Evolutionary conservation across 2,113 vertebrate species (phyloP), one percentile per base, ranked within the genome.

Genomic region (Connochaetes taurinus): DNA sequence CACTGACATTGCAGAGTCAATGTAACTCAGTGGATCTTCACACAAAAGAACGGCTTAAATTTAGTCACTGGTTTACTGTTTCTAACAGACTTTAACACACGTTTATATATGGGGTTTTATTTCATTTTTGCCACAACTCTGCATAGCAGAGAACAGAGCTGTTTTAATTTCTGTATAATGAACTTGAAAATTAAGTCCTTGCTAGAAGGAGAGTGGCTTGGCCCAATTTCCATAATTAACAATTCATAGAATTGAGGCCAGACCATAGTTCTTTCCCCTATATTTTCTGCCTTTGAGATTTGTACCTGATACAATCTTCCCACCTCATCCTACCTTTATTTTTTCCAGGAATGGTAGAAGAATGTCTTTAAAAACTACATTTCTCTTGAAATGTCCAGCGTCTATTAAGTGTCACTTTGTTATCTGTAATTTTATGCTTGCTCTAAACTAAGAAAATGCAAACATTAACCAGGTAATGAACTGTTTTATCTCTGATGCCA

Each of bases 401-500:
- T 60, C 94, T 96, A 94, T 93, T 97, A 97, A 94, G 71, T 97
- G 57, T 95, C 94, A 97, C 52, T 98, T 95, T 67, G 78, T 97
- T 97, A 97, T 90, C 85, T 91, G 9, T 98, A 98, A 98, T 97
- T 98, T 98, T 94, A 97, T 97, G 85, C 95, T 97, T 97, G 88
- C 86, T 98, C 87, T 96, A 98, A 94, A 97, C 92, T 71, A 96
- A 94, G 96, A 97, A 97, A 96, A 98, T 96, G 85, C 94, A 97
- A 96, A 96, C 96, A 97, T 98, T 98, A 98, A 81, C 95, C 90
- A 97, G 95, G 97, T 98, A 98, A 98, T 97, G 97, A 98, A 93
- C 97, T 98, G 97, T 97, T 98, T 98, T 97, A 97, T 97, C 95
- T 95, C 82, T 95, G 57, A 95, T 97, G 97, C 97, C 97, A 95